Percentiles rank a stretch among this genome's conserved stretches.
phyloP scores from a whole-genome alignment of 1,140 invertebrate genomes.

The Bombus pyrosoma region DNA sequence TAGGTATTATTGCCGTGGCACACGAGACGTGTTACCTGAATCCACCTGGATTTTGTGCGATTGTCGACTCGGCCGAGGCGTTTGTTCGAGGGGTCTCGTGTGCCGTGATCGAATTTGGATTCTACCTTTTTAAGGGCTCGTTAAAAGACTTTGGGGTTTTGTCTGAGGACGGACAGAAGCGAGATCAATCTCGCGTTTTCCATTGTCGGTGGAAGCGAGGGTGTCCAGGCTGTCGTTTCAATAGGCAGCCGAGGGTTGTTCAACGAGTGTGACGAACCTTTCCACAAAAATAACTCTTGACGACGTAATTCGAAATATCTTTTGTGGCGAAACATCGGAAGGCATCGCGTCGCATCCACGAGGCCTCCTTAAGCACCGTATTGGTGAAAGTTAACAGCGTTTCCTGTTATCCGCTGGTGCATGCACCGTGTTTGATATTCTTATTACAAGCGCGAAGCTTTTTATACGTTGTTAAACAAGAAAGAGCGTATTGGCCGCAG shows the following conservation, averaged over 20 bases:
- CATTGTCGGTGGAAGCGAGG: slow-evolving; percentile 32
- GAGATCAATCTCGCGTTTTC: slow-evolving; percentile 42
- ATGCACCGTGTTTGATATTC: not conserved
- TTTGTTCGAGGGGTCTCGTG: slow-evolving; percentile 25
- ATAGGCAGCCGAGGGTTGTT: slow-evolving; percentile 23
- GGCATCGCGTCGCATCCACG: not conserved
- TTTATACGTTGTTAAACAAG: too few relatives aligned
- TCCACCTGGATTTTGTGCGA: slow-evolving; percentile 44
- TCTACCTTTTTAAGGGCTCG: slow-evolving; percentile 31
- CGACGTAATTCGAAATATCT: slow-evolving; percentile 20
- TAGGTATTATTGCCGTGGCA: slow-evolving; percentile 18
- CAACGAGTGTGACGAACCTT: not conserved
- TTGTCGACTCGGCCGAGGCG: slow-evolving; percentile 31
- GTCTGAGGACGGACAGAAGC: slow-evolving; percentile 31
- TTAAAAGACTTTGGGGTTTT: slow-evolving; percentile 50
- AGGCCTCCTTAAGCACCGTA: slow-evolving; percentile 4
- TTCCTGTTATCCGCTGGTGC: too few relatives aligned
- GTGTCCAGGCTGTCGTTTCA: slow-evolving; percentile 32
- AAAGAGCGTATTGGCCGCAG: too few relatives aligned
- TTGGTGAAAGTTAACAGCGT: not conserved
- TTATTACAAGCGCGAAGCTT: not conserved
- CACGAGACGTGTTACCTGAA: slow-evolving; percentile 26
- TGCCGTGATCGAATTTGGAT: slow-evolving; percentile 36
- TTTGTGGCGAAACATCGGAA: slow-evolving; percentile 30
- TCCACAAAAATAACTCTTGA: slow-evolving; percentile 26